Percentiles rank a stretch among this genome's conserved stretches.
Conservation (phyloP, 2,797 vertebrate species). For the Thripadectes ignobilis region DNA sequence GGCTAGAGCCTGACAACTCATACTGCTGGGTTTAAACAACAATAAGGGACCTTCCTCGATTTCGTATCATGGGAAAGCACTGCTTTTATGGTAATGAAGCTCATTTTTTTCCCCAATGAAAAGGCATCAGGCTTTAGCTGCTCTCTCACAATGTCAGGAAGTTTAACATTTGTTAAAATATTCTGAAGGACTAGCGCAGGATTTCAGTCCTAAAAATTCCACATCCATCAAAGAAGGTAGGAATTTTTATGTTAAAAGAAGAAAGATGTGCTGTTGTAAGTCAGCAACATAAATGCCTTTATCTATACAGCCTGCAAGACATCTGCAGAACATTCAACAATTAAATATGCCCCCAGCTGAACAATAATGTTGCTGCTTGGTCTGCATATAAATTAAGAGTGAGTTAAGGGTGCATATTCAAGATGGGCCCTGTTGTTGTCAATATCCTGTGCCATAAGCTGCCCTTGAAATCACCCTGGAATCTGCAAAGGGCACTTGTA, state of each 20-base stretch:
- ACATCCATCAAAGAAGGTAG: conserved; percentile 38
- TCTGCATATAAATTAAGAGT: conserved; percentile 71
- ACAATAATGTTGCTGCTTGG: conserved; percentile 66
- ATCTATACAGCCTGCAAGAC: conserved; percentile 72
- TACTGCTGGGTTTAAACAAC: neutral
- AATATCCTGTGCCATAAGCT: conserved; percentile 13
- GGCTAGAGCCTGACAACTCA: neutral
- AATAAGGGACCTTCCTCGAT: neutral
- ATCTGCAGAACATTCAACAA: conserved; percentile 72
- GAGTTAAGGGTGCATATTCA: conserved; percentile 53
- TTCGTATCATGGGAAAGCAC: neutral
- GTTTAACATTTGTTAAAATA: neutral
- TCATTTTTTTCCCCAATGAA: neutral
- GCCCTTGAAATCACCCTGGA: conserved; percentile 9
- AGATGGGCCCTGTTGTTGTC: conserved; percentile 45
- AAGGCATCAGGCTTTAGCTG: neutral
- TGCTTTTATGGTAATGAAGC: neutral
- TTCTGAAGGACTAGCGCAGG: conserved; percentile 3
- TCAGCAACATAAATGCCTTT: conserved; percentile 67
- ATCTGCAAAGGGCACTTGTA: neutral
- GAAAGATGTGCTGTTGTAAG: conserved; percentile 54
- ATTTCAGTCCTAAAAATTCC: conserved; percentile 23
- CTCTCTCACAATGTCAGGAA: neutral
- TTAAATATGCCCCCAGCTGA: conserved; percentile 75
- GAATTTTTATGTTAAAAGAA: conserved; percentile 61